Evolutionary conservation across 2,113 vertebrate genomes (phyloP), one percentile per base, ranked within the genome.

Genomic region (Notothenia coriiceps): DNA sequence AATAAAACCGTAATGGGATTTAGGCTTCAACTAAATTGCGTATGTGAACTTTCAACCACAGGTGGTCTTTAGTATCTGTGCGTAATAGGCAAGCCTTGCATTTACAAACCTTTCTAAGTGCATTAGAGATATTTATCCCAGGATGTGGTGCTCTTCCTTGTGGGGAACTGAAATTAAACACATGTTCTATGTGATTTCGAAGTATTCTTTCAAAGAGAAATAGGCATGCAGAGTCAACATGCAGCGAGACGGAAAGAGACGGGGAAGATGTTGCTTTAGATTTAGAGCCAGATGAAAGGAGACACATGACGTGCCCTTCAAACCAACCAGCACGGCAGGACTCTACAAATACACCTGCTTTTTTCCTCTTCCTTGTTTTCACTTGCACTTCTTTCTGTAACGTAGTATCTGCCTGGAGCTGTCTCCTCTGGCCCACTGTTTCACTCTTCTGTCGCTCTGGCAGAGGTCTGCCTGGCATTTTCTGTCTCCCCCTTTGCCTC

Each of bases 331-430:
- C 81, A 10, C 57, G 51, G 77, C 85, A 83, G 86, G 83, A 74
- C 87, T 82, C 83, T 83, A 66, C 86, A 85, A 88, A 87, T 77
- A 90, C 84, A 86, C 83, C 81, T 78, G 79, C 74, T 80, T 74
- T 73, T 67, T 17, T 25, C 47, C 33, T 56, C 70, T 49, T 78
- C 79, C 56, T 82, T 84, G 55, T 86, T 90, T 85, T 85, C 76
- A 79, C 74, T 56, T 47, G 65, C 50, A 33, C 67, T 82, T 85
- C 67, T 83, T 55, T 86, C 64, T 67, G 73, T 76, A 84, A 71
- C 83, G 54, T 52, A 77, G 72, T 61, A 25, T 70, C 57, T 61
- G 85, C 90, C 78, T 76, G 54, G 77, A 83, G 92, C 88, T 74
- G 80, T 85, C 85, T 70, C 59, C 81, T 71, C 83, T 59, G 70